Evolutionary conservation across 2,113 vertebrate species (phyloP).

Genomic region (Corydoras maculifer): DNA sequence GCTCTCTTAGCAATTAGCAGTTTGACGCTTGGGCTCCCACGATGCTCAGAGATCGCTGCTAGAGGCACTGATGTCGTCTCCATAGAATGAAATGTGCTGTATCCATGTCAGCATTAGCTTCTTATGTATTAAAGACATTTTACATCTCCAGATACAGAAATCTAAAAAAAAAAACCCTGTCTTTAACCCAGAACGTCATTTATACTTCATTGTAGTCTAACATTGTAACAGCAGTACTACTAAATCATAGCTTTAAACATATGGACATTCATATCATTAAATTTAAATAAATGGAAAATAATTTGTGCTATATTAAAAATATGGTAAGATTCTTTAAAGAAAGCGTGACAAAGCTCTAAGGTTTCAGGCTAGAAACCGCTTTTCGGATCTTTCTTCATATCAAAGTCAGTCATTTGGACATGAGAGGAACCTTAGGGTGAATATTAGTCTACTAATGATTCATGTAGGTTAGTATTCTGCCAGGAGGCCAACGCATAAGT

Average conservation of each 20-base stretch:
- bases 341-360: too few relatives aligned
- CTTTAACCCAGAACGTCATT: too few relatives aligned
- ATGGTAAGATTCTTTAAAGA: too few relatives aligned
- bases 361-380: too few relatives aligned
- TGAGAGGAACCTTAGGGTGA: background rate
- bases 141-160: background rate
- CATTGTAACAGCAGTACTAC: too few relatives aligned
- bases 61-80: conserved; percentile 3
- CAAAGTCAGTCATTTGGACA: background rate
- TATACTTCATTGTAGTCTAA: too few relatives aligned
- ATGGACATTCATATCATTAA: too few relatives aligned
- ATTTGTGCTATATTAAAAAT: too few relatives aligned
- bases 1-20: conserved; percentile 33
- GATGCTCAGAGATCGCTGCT: background rate
- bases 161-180: too few relatives aligned
- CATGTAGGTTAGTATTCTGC: background rate
- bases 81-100: background rate
- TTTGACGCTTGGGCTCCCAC: conserved; percentile 11
- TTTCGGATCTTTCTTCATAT: background rate
- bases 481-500: background rate
- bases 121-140: background rate
- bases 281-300: too few relatives aligned
- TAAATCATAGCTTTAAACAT: too few relatives aligned
- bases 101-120: conserved; percentile 9
- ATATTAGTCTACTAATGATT: conserved; percentile 1